Conservation (phyloP, 2,113 vertebrate species). For the Mormoops blainvillei region DNA sequence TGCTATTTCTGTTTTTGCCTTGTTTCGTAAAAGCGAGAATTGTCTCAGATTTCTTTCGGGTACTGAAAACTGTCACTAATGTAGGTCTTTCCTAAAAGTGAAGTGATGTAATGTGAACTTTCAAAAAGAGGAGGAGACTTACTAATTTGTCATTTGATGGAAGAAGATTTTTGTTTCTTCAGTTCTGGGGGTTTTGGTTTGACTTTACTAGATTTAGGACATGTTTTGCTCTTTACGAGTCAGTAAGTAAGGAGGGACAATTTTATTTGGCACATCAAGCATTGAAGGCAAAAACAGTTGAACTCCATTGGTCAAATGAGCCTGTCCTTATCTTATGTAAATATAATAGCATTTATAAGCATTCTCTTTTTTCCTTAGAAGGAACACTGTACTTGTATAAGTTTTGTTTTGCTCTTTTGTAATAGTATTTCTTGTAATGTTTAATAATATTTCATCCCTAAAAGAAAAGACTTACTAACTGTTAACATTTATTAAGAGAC, state of each 20-base stretch:
- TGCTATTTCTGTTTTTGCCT: not conserved
- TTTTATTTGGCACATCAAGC: not conserved
- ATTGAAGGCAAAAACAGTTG: not conserved
- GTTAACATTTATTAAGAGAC: not conserved
- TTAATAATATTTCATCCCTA: not conserved
- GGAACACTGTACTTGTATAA: not conserved
- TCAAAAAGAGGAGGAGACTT: not conserved
- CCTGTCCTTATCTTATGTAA: not conserved
- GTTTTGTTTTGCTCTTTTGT: not conserved
- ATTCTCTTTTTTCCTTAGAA: not conserved
- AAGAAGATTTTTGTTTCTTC: not conserved
- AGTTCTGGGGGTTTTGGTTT: not conserved
- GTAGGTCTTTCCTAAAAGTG: not conserved
- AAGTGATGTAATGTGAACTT: not conserved
- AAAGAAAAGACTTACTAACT: not conserved
- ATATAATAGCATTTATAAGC: not conserved
- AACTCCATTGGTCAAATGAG: not conserved
- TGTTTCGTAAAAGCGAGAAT: not conserved
- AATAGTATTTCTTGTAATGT: not conserved
- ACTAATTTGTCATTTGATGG: not conserved
- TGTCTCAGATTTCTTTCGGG: not conserved
- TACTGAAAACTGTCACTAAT: not conserved
- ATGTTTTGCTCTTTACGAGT: not conserved
- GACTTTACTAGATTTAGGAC: not conserved
- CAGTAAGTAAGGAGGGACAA: not conserved